Evolutionary conservation across 2,113 vertebrate species (phyloP).

Genomic region (Anser brachyrhynchus): DNA sequence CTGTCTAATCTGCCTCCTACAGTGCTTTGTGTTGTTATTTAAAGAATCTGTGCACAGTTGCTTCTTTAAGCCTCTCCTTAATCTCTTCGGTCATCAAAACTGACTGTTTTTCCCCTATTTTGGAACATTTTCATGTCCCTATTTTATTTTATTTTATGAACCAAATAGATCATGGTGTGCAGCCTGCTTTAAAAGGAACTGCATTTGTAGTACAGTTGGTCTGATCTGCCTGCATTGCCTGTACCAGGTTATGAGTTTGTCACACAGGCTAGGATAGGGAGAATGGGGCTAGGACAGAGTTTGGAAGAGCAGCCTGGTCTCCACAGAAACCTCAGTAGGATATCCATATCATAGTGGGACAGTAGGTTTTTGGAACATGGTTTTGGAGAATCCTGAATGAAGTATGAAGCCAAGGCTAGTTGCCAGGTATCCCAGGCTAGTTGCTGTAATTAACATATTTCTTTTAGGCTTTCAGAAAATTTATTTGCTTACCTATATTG

Average conservation of each 20-base stretch:
- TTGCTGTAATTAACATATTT: background rate
- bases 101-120: background rate
- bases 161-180: background rate
- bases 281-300: background rate
- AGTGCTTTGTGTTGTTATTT: background rate
- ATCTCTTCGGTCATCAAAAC: background rate
- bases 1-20: background rate
- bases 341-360: background rate
- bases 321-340: background rate
- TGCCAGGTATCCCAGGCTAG: background rate
- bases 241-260: background rate
- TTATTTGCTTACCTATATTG: background rate
- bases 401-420: background rate
- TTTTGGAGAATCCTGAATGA: background rate
- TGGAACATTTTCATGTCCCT: background rate
- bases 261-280: background rate
- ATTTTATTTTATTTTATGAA: background rate
- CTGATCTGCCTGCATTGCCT: background rate
- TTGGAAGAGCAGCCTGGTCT: background rate
- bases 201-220: background rate
- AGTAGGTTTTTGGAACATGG: background rate
- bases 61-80: background rate
- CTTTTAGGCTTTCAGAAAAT: background rate
- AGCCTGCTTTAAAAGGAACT: background rate
- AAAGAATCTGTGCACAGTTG: background rate